Conservation (phyloP, 2,888 invertebrate genomes). For the Dichetophora obliterata region DNA sequence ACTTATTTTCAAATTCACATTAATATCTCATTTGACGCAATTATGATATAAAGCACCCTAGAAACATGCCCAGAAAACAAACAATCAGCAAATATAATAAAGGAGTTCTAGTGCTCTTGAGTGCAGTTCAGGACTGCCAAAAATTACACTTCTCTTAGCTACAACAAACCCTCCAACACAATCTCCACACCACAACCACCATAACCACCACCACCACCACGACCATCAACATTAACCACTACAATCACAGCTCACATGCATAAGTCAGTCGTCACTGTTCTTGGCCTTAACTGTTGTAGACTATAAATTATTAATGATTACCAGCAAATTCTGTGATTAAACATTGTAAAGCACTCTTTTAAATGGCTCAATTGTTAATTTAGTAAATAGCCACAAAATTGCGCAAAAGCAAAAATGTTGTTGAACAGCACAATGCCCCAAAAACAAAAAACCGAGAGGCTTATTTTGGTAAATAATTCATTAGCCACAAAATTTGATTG, state of each 20-base stretch:
- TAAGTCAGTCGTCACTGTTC: background rate
- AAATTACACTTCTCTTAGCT: background rate
- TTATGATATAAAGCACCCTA: background rate
- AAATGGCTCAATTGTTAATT: constrained; percentile 10
- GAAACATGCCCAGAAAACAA: background rate
- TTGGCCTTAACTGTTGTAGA: background rate
- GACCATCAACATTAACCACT: background rate
- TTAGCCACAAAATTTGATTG: background rate
- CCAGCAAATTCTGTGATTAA: constrained; percentile 10
- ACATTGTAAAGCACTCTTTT: constrained; percentile 16
- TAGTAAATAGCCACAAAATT: constrained; percentile 10
- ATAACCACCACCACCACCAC: too few relatives aligned
- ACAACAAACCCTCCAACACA: background rate
- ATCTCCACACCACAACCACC: background rate
- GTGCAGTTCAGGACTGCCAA: background rate
- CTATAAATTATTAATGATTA: constrained; percentile 8
- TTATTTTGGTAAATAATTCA: background rate
- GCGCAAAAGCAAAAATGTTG: background rate
- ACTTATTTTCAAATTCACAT: background rate
- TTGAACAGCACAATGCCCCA: background rate
- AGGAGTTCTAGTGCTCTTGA: too few relatives aligned
- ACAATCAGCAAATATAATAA: too few relatives aligned
- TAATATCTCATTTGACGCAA: constrained; percentile 1
- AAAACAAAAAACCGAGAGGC: too few relatives aligned
- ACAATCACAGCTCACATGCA: background rate